phyloP scores from a whole-genome alignment of 2,113 vertebrate genomes.

The Lathamus discolor region DNA sequence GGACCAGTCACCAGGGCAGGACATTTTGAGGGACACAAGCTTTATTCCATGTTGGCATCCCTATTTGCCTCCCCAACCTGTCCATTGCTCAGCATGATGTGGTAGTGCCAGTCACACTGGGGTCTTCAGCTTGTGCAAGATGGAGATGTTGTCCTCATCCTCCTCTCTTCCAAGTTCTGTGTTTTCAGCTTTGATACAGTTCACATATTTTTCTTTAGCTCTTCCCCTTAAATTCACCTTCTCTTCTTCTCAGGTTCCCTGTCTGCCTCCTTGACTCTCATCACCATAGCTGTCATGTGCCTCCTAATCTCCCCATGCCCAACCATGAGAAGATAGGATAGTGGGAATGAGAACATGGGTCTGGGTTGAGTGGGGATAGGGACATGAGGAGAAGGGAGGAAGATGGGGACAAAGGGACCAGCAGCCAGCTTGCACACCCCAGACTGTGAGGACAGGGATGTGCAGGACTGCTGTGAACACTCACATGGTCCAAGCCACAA shows the following conservation, averaged over 20 bases:
- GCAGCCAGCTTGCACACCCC: rapidly evolving
- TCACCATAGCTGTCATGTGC: not conserved
- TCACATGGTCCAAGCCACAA: not conserved
- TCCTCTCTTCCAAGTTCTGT: not conserved
- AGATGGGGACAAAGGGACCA: too few species aligned
- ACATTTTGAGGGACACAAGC: not conserved
- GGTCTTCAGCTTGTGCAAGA: not conserved
- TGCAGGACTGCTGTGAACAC: not conserved
- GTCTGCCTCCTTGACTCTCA: not conserved
- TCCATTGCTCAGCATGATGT: rapidly evolving
- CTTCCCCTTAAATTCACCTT: not conserved
- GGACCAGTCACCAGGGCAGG: not conserved
- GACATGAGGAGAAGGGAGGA: not conserved
- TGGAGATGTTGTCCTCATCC: not conserved
- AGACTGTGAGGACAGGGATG: not conserved
- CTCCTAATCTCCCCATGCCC: not conserved
- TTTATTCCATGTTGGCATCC: not conserved
- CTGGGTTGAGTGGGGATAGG: rapidly evolving
- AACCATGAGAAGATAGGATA: not conserved
- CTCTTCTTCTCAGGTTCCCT: not conserved
- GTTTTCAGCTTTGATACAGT: not conserved
- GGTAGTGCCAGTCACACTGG: rapidly evolving
- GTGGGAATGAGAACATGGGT: not conserved
- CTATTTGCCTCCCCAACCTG: not conserved
- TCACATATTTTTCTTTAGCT: not conserved